These are phyloP conservation scores for Calyptomena viridis DNA, from an alignment of 2,113 vertebrate species.

Conservation along the genomic window DNA sequence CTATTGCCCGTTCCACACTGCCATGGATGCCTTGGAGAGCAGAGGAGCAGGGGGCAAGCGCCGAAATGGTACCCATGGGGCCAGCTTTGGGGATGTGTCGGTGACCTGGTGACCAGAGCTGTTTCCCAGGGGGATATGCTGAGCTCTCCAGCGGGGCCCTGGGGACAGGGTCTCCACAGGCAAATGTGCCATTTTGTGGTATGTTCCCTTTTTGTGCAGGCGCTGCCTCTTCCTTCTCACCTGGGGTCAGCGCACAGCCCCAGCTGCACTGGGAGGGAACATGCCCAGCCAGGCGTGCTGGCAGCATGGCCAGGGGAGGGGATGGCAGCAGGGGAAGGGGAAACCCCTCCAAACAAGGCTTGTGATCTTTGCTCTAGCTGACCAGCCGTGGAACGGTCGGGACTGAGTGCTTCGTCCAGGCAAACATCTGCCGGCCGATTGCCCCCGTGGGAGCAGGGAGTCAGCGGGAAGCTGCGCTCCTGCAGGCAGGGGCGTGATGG, in stretches of 20 bases:
- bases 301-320: neutral
- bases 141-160: fast-evolving
- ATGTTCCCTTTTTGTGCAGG: fast-evolving
- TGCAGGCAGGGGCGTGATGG: neutral
- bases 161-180: neutral
- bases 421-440: conserved; percentile 43
- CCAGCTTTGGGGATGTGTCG: fast-evolving
- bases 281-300: neutral
- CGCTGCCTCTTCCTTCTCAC: neutral
- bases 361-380: neutral
- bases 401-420: neutral
- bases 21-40: neutral
- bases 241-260: neutral
- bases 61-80: neutral
- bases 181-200: neutral
- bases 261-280: fast-evolving
- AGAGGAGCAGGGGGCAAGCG: fast-evolving
- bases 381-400: neutral
- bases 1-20: neutral
- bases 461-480: conserved; percentile 39
- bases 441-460: conserved; percentile 11
- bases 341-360: neutral
- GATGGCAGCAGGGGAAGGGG: neutral
- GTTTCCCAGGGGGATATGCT: neutral
- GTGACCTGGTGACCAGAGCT: neutral